A percentile compares a stretch with the other conserved stretches of the same genome.
Evolutionary conservation across 1,140 invertebrate genomes (phyloP).

Genomic region (Asbolus verrucosus): DNA sequence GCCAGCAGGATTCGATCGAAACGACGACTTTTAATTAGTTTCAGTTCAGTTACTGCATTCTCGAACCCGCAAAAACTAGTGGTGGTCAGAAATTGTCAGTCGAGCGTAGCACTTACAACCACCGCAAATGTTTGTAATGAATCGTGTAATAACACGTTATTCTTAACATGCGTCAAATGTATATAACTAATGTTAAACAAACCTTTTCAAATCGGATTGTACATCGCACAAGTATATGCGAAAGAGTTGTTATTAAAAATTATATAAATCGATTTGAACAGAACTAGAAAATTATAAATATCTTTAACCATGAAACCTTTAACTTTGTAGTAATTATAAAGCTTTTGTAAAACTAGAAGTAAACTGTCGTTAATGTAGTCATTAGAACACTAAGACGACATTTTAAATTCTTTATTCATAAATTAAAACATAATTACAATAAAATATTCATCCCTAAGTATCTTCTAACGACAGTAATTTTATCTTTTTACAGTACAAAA

Average conservation of each 20-base stretch:
- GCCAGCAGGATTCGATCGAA: slow-evolving; percentile 53
- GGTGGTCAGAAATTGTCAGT: slow-evolving; percentile 58
- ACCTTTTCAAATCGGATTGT: no score
- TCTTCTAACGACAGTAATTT: neutral
- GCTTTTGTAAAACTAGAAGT: neutral
- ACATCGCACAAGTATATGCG: no score
- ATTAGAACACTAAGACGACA: neutral
- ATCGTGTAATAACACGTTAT: slow-evolving; percentile 56
- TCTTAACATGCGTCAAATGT: slow-evolving; percentile 12
- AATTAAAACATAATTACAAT: slow-evolving; percentile 2
- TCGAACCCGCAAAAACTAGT: slow-evolving; percentile 54
- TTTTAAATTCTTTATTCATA: slow-evolving; percentile 1
- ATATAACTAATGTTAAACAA: neutral
- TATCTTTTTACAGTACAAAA: neutral
- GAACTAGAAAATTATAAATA: no score
- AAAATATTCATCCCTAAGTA: neutral
- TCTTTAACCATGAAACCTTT: neutral
- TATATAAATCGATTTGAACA: no score
- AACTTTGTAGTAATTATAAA: neutral
- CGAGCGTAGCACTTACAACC: slow-evolving; percentile 53
- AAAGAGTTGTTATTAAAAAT: no score
- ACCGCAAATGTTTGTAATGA: slow-evolving; percentile 56
- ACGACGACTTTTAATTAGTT: slow-evolving; percentile 61
- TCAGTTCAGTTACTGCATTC: slow-evolving; percentile 60
- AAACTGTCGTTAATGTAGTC: slow-evolving; percentile 4